These are phyloP conservation scores for Squalus acanthias DNA, from an alignment of 2,797 vertebrate species.

Conservation along the genomic window DNA sequence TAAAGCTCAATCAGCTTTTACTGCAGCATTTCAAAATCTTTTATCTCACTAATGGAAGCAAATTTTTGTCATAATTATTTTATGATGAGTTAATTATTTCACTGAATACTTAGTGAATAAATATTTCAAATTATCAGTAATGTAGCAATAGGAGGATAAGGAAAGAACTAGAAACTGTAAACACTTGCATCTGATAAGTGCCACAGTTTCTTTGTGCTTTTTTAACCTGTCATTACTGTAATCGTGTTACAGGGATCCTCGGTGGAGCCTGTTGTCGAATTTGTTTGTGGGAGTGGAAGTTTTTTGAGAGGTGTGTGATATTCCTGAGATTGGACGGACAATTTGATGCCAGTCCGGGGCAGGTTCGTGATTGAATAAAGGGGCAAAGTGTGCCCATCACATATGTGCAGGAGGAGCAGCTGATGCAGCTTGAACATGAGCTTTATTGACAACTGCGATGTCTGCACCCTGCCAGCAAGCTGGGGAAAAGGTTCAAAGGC, in stretches of 20 bases:
- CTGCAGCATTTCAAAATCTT: not conserved
- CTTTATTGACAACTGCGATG: not conserved
- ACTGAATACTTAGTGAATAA: not conserved
- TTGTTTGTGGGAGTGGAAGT: not conserved
- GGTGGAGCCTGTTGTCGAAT: not conserved
- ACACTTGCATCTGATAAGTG: not conserved
- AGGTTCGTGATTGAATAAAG: not conserved
- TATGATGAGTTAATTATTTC: constrained; percentile 11
- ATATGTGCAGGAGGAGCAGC: not conserved
- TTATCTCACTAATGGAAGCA: not conserved
- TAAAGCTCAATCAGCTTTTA: constrained; percentile 10
- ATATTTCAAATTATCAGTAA: not conserved
- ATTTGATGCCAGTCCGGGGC: not conserved
- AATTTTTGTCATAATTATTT: constrained; percentile 14
- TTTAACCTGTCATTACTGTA: not conserved
- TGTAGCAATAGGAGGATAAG: not conserved
- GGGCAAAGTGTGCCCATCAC: not conserved
- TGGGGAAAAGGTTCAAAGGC: not conserved
- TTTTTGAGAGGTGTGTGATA: too few relatives aligned
- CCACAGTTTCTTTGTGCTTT: not conserved
- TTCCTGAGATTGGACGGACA: not conserved
- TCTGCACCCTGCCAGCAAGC: not conserved
- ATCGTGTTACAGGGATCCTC: not conserved
- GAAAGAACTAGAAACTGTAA: not conserved
- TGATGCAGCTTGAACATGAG: not conserved